Evolutionary conservation across 1,140 invertebrate genomes (phyloP).

Genomic region (Forficula auricularia): DNA sequence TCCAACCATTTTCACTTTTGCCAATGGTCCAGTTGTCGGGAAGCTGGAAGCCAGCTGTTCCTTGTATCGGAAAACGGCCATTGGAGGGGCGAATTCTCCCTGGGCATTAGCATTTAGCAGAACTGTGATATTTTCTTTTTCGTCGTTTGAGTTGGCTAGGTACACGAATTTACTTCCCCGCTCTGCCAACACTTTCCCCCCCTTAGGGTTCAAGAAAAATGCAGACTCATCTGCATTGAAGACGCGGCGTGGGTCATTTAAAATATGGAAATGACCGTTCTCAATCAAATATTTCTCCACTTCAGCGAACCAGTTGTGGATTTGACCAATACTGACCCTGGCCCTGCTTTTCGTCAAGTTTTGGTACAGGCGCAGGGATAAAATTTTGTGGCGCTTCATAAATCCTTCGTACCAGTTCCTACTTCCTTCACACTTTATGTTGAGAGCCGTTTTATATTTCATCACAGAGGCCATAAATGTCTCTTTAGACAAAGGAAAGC

Average conservation of each 20-base stretch:
- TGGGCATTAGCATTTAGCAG: slow-evolving; percentile 22
- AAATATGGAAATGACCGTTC: not conserved
- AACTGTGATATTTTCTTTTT: slow-evolving; percentile 24
- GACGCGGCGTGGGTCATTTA: not conserved
- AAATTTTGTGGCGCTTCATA: too few relatives aligned
- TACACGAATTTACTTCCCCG: slow-evolving; percentile 21
- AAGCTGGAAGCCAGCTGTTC: slow-evolving; percentile 18
- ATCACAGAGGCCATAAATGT: too few relatives aligned
- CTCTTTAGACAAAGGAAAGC: too few relatives aligned
- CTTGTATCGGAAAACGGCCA: slow-evolving; percentile 22
- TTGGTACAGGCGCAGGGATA: too few relatives aligned
- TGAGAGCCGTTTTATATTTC: too few relatives aligned
- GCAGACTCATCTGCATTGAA: slow-evolving; percentile 3
- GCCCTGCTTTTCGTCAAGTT: too few relatives aligned
- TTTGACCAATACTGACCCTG: too few relatives aligned
- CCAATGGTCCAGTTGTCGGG: slow-evolving; percentile 22
- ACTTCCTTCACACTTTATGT: too few relatives aligned
- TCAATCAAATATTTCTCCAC: not conserved
- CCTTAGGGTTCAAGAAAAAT: slow-evolving; percentile 17
- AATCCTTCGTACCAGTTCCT: too few relatives aligned
- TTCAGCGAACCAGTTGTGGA: slow-evolving; percentile 5
- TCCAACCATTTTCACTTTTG: slow-evolving; percentile 20
- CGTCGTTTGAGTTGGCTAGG: slow-evolving; percentile 17
- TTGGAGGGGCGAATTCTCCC: slow-evolving; percentile 20
- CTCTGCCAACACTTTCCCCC: slow-evolving; percentile 16